Evolutionary conservation across 2,113 vertebrate genomes (phyloP).

Genomic region (Pachyramphus minor): DNA sequence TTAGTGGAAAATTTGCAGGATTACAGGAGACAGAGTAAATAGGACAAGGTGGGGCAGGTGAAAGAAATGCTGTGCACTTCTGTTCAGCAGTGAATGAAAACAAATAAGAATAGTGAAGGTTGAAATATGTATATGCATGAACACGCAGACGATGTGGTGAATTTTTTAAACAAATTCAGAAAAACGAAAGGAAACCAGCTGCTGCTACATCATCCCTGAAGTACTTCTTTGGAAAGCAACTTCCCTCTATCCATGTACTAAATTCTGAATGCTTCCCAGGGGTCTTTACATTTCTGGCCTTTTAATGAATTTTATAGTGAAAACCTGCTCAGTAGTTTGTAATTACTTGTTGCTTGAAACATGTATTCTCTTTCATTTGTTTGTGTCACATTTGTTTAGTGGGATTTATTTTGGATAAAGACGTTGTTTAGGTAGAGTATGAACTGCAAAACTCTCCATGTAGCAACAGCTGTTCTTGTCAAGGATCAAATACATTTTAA

Average conservation of each 20-base stretch:
- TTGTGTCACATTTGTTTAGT: not conserved
- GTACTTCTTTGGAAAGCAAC: not conserved
- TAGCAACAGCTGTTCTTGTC: not conserved
- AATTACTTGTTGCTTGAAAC: not conserved
- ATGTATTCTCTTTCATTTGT: not conserved
- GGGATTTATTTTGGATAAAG: not conserved
- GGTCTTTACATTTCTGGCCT: not conserved
- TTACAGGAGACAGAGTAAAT: rapidly evolving
- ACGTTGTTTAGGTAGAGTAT: not conserved
- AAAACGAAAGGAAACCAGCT: not conserved
- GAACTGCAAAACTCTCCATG: not conserved
- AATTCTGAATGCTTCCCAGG: not conserved
- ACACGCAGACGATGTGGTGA: not conserved
- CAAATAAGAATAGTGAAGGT: not conserved
- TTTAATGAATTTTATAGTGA: not conserved
- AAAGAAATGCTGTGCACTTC: not conserved
- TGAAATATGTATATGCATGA: not conserved
- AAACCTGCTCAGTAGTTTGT: not conserved
- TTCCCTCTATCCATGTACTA: not conserved
- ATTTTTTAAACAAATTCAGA: not conserved
- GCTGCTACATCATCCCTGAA: not conserved
- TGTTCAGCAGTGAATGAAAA: not conserved
- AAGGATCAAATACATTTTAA: not conserved
- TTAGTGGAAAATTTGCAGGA: not conserved
- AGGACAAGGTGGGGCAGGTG: rapidly evolving